Evolutionary conservation across 1,140 invertebrate species (phyloP).

Genomic region (Saccostrea glomerata): DNA sequence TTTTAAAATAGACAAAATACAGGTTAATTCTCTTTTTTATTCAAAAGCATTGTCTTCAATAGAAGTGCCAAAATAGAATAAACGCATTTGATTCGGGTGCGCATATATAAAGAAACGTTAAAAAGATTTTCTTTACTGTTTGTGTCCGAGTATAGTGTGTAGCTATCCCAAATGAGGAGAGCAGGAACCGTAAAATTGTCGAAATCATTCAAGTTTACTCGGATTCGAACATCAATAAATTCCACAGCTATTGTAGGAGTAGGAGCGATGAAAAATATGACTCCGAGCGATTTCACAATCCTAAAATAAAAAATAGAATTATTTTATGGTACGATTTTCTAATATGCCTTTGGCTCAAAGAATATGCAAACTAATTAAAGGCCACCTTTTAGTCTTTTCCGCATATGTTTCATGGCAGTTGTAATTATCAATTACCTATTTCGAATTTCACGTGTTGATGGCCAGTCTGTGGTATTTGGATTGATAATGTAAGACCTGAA

Average conservation of each 20-base stretch:
- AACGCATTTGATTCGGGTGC: too few relatives aligned
- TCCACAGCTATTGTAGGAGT: background rate
- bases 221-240: background rate
- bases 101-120: too few relatives aligned
- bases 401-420: too few relatives aligned
- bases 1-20: background rate
- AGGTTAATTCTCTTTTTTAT: too few relatives aligned
- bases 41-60: too few relatives aligned
- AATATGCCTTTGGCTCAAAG: too few relatives aligned
- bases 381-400: too few relatives aligned
- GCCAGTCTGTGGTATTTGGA: slow-evolving; percentile 1
- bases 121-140: background rate
- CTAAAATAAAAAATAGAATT: background rate
- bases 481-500: background rate
- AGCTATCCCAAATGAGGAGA: background rate
- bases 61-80: too few relatives aligned
- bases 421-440: background rate
- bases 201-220: background rate
- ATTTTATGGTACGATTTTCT: too few relatives aligned
- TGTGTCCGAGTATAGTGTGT: too few relatives aligned
- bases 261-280: slow-evolving; percentile 6
- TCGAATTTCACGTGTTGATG: background rate
- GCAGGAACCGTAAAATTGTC: slow-evolving; percentile 26
- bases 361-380: too few relatives aligned
- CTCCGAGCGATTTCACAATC: background rate